Base-by-base conservation (phyloP, 1,140 invertebrate species). In the Microplitis mediator region DNA sequence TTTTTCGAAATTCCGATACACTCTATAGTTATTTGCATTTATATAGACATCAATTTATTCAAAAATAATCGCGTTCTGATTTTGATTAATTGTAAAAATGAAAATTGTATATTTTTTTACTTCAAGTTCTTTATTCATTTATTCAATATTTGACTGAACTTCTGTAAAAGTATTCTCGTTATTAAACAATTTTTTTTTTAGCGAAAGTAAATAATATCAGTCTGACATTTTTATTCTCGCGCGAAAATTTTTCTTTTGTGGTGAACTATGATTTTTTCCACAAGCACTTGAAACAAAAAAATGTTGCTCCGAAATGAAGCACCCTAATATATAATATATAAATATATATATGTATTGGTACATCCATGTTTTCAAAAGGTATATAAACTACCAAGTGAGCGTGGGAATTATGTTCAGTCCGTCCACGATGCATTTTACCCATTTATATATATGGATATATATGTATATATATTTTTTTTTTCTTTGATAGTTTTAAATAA, bases 301-400 rank as follows among this genome's bases (percentile, higher is more conserved):
- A 23, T 23, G 23, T 2, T 23, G 23, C 23, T 23, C 23, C 2
- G 23, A 1, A 23, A 23, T 23, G 23, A 23, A 23, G 23, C 2
- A 23, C 23, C 23, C 23, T 23, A 23, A 23, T 23, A 23, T 23
- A 23, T 23, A 23, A 23, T 23, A 23, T 23, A 23, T 45, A 6
- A 3, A 11, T 11, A 45, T 45, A 45, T 36, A 32, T 63, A 51
- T 23, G 11, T 50, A 13, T 65, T 64, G 56, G 51, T 65, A 65
- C 36, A 32, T 68, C 31, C 51, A 54, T 69, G 52, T 69, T 52
- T 45, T 45, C 60, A 14, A 14, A 23, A 64, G 50, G 35, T 45
- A 35, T 71, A 71, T 71, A 71, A 71, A 71, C 69, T 65, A 71
- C 45, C 14, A 16, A 65, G 39, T 62, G 51, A 68, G 72, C 66